phyloP scores from a whole-genome alignment of 1,140 invertebrate genomes.

The Diuraphis noxia region DNA sequence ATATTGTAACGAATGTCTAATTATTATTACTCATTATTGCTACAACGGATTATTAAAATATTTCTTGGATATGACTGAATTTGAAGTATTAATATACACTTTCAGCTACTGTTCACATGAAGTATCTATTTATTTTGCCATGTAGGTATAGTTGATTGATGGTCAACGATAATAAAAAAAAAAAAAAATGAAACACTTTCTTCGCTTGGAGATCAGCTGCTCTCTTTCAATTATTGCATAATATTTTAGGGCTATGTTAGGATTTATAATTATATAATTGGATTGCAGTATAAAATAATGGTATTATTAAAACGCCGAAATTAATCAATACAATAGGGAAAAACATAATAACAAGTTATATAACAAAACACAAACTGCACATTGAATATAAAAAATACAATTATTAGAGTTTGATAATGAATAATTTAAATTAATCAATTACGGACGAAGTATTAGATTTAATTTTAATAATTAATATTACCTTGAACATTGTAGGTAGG shows the following conservation, averaged over 20 bases:
- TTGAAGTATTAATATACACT: neutral
- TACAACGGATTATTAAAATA: neutral
- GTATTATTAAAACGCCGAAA: neutral
- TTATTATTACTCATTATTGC: neutral
- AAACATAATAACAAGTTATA: neutral
- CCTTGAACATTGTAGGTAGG: too few species aligned
- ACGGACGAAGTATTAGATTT: neutral
- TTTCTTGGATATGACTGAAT: neutral
- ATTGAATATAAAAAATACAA: neutral
- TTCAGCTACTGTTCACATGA: neutral
- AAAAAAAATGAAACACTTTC: neutral
- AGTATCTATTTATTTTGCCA: neutral
- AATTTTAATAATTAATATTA: neutral
- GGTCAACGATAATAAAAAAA: neutral
- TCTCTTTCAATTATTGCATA: neutral
- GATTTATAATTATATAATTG: neutral
- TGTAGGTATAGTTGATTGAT: neutral
- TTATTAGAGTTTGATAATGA: neutral
- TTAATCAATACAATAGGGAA: neutral
- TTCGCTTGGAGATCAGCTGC: neutral
- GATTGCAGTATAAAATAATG: neutral
- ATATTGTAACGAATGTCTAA: neutral
- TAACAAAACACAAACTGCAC: neutral
- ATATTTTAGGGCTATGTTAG: neutral
- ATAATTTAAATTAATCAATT: neutral